Base-by-base conservation (phyloP, 2,888 invertebrate genomes). In the Nysson spinosus region DNA sequence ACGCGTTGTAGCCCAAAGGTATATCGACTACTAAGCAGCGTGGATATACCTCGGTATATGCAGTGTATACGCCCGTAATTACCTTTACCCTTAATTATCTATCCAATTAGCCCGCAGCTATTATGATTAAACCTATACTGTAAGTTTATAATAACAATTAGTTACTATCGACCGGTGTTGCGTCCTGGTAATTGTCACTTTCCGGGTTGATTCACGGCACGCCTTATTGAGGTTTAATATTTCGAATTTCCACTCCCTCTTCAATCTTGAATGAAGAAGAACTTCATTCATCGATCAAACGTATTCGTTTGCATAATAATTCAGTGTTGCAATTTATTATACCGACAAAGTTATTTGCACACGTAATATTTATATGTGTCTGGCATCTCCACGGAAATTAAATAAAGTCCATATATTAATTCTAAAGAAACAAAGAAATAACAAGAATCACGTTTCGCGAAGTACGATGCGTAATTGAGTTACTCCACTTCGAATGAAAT, bases 121-220 rank as follows among this genome's bases (percentile, higher is more conserved):
- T 87, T 87, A 84, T 84, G 85, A 86, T 86, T 86, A 87, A 85
- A 85, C 82, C 83, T 83, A 84, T 83, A 82, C 83, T 83, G 79
- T 82, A 87, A 87, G 86, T 86, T 87, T 86, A 86, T 87, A 86
- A 87, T 86, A 87, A 87, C 85, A 86, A 87, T 87, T 87, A 85
- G 83, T 83, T 80, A 80, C 71, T 78, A 86, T 85, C 85, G 85
- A 85, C 81, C 83, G 78, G 74, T 75, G 69, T 77, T 72, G 78
- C 79, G 71, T 65, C 75, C 69, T 69, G 78, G 74, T 82, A 80
- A 84, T 83, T 85, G 76, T 78, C 83, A 78, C 82, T 79, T 80
- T 72, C 72, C 73, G 63, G 68, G 65, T 62, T 75, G 67, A 75
- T 73, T 71, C 72, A 65, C 63, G 57, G 47, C 64, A 42, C 46